These are phyloP conservation scores for Sturnus vulgaris DNA, from an alignment of 2,113 vertebrate species.

Conservation along the genomic window DNA sequence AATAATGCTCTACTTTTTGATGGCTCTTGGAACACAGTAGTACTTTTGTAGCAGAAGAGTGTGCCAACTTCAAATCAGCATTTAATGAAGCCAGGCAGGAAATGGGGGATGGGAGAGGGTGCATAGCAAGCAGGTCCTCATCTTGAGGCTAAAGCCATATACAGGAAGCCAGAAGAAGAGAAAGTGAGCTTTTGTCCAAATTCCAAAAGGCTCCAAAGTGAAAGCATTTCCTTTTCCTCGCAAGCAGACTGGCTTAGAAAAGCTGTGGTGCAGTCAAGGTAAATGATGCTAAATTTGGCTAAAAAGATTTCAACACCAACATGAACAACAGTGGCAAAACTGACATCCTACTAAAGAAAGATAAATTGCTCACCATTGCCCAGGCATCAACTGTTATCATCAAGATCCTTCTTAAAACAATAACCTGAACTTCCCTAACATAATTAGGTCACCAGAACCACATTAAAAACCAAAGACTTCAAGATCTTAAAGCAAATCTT, in stretches of 20 bases:
- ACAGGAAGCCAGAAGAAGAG: slow-evolving; percentile 74
- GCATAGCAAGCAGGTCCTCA: slow-evolving; percentile 74
- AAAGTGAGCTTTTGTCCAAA: slow-evolving; percentile 76
- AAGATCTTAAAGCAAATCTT: neutral
- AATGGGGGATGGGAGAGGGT: slow-evolving; percentile 74
- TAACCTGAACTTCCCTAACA: neutral
- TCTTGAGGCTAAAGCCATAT: slow-evolving; percentile 71
- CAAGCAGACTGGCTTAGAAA: neutral
- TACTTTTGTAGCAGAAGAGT: slow-evolving; percentile 77
- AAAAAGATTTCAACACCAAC: neutral
- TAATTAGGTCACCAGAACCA: neutral
- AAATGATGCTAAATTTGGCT: slow-evolving; percentile 10
- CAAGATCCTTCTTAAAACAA: neutral
- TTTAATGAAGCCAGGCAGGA: slow-evolving; percentile 85
- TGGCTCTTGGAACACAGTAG: slow-evolving; percentile 68
- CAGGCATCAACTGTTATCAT: neutral
- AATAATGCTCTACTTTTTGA: slow-evolving; percentile 72
- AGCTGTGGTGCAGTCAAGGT: neutral
- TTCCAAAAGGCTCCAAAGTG: slow-evolving; percentile 5
- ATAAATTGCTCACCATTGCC: neutral
- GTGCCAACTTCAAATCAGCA: slow-evolving; percentile 74
- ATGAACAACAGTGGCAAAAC: neutral
- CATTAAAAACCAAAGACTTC: neutral
- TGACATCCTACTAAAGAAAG: neutral
- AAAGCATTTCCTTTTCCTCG: slow-evolving; percentile 51